Percentiles rank a stretch among this genome's conserved stretches.
Conservation (phyloP, 2,113 vertebrate species). For the Isichthys henryi region DNA sequence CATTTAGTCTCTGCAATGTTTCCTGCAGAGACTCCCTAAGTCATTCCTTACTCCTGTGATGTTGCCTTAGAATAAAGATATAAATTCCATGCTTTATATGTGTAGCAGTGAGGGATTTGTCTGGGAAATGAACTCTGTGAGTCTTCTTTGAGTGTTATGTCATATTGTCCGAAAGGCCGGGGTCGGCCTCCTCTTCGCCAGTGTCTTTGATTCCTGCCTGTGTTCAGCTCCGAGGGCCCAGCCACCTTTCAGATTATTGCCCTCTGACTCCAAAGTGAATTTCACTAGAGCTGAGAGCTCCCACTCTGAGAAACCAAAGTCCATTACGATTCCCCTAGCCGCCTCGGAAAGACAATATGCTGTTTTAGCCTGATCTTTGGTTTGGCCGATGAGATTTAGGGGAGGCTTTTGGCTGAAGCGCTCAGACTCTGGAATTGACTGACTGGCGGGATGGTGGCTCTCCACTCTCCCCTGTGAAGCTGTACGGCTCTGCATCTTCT, state of each 20-base stretch:
- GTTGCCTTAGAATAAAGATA: not conserved
- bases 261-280: not conserved
- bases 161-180: not conserved
- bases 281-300: not conserved
- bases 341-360: not conserved
- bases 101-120: not conserved
- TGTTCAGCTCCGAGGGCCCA: not conserved
- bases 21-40: not conserved
- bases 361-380: constrained; percentile 12
- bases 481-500: not conserved
- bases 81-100: not conserved
- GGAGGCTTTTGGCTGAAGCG: not conserved
- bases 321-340: not conserved
- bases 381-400: not conserved
- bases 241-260: not conserved
- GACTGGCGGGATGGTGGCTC: not conserved
- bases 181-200: not conserved
- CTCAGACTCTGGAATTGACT: not conserved
- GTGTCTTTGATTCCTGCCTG: not conserved
- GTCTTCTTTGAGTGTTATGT: not conserved
- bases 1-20: not conserved
- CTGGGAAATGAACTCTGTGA: not conserved
- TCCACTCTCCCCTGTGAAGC: not conserved
- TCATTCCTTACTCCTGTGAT: not conserved
- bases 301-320: not conserved